Percentiles rank a stretch among this genome's conserved stretches.
Conservation (phyloP, 2,888 invertebrate species). For the Euplagia quadripunctaria region DNA sequence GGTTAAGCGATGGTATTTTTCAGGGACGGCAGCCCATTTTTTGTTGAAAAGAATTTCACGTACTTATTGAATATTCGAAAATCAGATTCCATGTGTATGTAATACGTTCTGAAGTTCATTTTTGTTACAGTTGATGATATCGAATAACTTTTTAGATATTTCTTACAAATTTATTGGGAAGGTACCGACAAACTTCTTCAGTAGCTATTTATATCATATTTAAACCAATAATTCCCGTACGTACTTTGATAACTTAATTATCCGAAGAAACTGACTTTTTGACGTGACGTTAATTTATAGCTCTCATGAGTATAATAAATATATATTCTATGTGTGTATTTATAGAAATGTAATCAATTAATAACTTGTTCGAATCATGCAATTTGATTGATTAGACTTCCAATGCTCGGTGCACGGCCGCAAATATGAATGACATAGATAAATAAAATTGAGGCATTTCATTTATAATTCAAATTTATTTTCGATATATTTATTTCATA, state of each 20-base stretch:
- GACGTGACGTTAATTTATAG: no score
- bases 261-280: conserved; percentile 6
- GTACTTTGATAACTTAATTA: conserved; percentile 15
- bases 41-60: conserved; percentile 25
- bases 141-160: not conserved
- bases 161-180: not conserved
- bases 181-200: not conserved
- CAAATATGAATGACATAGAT: not conserved
- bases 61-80: not conserved
- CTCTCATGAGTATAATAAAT: not conserved
- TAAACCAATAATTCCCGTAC: not conserved
- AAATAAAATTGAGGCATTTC: not conserved
- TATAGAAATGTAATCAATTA: conserved; percentile 16
- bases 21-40: conserved; percentile 27
- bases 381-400: conserved; percentile 7
- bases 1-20: conserved; percentile 36
- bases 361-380: conserved; percentile 1
- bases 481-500: not conserved
- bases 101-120: not conserved
- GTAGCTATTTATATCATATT: not conserved
- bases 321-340: not conserved
- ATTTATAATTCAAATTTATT: not conserved
- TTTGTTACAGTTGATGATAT: not conserved
- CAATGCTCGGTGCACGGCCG: not conserved
- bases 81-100: conserved; percentile 1